Evolutionary conservation across 2,113 vertebrate genomes (phyloP).

Genomic region (Poicephalus meyeri): DNA sequence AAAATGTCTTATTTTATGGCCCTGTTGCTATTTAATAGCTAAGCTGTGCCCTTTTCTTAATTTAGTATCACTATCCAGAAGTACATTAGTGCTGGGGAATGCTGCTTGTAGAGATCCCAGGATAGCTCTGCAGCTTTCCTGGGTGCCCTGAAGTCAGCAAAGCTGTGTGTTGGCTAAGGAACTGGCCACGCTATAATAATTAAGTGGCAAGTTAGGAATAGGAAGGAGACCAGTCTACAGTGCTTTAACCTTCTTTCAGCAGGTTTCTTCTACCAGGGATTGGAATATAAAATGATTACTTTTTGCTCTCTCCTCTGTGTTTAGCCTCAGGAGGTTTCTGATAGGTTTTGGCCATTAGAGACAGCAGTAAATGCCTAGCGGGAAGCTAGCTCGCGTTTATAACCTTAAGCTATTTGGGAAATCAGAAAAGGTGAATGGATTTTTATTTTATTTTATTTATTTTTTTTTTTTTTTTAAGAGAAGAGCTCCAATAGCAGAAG

Average conservation of each 20-base stretch:
- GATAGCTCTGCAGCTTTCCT: neutral
- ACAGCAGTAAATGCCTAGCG: conserved; percentile 43
- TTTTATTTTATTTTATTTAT: neutral
- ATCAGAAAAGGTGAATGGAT: conserved; percentile 22
- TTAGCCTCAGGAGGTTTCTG: conserved; percentile 52
- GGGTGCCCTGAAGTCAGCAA: neutral
- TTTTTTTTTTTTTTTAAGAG: neutral
- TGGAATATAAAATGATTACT: conserved; percentile 37
- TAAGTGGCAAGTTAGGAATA: neutral
- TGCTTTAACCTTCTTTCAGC: conserved; percentile 24
- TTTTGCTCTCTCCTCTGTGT: neutral
- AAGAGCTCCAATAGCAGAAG: neutral
- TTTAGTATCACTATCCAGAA: neutral
- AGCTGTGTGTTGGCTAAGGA: neutral
- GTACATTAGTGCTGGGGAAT: neutral
- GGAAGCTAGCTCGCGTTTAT: conserved; percentile 34
- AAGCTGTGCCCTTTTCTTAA: conserved; percentile 33
- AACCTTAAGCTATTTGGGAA: conserved; percentile 50
- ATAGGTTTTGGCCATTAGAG: conserved; percentile 46
- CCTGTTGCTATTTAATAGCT: conserved; percentile 36
- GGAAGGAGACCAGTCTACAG: neutral
- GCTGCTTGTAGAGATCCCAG: neutral
- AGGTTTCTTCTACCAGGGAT: neutral
- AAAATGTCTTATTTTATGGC: conserved; percentile 60
- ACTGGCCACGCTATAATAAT: neutral